Evolutionary conservation across 1,140 invertebrate genomes (phyloP).

Genomic region (Drosophila repleta): DNA sequence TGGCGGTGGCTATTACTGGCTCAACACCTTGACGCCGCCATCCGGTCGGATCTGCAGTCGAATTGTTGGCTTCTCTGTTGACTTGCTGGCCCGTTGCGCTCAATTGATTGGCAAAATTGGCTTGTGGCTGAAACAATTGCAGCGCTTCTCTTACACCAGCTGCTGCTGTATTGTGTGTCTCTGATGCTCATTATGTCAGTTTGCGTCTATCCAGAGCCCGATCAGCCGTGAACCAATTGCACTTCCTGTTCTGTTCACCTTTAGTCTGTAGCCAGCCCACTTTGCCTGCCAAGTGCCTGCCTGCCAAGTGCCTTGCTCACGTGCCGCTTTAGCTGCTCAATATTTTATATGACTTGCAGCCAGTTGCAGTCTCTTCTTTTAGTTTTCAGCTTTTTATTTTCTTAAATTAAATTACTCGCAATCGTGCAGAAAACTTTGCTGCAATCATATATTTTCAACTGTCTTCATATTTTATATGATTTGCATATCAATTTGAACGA

Average conservation of each 20-base stretch:
- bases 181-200: slow-evolving; percentile 28
- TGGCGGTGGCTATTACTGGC: slow-evolving; percentile 37
- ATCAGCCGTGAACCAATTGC: not conserved
- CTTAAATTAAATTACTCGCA: slow-evolving; percentile 26
- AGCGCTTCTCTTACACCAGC: not conserved
- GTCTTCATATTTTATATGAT: slow-evolving; percentile 16
- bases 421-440: slow-evolving; percentile 22
- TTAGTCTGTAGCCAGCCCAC: not conserved
- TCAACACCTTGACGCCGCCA: slow-evolving; percentile 44
- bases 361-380: slow-evolving; percentile 1
- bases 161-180: not conserved
- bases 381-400: not conserved
- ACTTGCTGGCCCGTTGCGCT: slow-evolving; percentile 40
- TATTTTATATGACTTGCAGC: slow-evolving; percentile 9
- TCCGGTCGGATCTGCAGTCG: not conserved
- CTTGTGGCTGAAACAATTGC: not conserved
- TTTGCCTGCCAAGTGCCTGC: not conserved
- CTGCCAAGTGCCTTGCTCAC: not conserved
- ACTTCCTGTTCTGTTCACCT: not conserved
- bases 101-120: slow-evolving; percentile 35
- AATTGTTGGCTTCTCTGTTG: slow-evolving; percentile 17
- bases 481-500: slow-evolving; percentile 31
- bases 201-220: slow-evolving; percentile 5
- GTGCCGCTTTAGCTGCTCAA: slow-evolving; percentile 1
- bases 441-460: slow-evolving; percentile 14